These are phyloP conservation scores for Leptodactylus fallax DNA, from an alignment of 2,797 vertebrate species.

Conservation along the genomic window DNA sequence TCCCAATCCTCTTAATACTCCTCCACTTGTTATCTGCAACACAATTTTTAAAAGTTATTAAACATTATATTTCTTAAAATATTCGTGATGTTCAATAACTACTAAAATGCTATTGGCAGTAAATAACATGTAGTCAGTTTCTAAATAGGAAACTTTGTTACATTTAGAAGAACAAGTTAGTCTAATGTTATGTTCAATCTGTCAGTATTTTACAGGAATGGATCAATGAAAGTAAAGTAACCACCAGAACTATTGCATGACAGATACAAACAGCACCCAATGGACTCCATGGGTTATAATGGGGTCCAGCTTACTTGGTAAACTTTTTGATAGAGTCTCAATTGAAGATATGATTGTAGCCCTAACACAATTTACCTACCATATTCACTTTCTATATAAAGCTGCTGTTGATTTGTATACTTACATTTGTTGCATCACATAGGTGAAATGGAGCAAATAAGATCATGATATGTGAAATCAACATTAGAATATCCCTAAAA, in stretches of 20 bases:
- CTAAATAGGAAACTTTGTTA: neutral
- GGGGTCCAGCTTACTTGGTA: no score
- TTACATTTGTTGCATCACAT: slow-evolving; percentile 75
- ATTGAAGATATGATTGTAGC: no score
- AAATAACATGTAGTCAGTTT: neutral
- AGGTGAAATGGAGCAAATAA: slow-evolving; percentile 74
- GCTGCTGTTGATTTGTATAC: slow-evolving; percentile 62
- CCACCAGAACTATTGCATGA: no score
- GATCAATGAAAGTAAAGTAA: no score
- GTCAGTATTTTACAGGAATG: no score
- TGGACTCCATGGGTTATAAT: no score
- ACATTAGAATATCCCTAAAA: slow-evolving; percentile 69
- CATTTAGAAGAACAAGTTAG: no score
- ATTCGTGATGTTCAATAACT: neutral
- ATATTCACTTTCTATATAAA: neutral
- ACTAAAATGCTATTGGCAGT: neutral
- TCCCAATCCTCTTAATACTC: slow-evolving; percentile 84
- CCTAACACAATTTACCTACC: neutral
- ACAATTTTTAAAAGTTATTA: neutral
- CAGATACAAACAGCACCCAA: no score
- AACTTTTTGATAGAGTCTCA: no score
- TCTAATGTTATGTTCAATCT: no score
- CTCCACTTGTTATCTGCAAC: slow-evolving; percentile 74
- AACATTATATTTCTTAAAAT: neutral
- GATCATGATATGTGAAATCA: slow-evolving; percentile 74